A percentile compares a stretch with the other conserved stretches of the same genome.
These are phyloP conservation scores for Xylota segnis DNA, from an alignment of 2,888 invertebrate species.

Conservation along the genomic window DNA sequence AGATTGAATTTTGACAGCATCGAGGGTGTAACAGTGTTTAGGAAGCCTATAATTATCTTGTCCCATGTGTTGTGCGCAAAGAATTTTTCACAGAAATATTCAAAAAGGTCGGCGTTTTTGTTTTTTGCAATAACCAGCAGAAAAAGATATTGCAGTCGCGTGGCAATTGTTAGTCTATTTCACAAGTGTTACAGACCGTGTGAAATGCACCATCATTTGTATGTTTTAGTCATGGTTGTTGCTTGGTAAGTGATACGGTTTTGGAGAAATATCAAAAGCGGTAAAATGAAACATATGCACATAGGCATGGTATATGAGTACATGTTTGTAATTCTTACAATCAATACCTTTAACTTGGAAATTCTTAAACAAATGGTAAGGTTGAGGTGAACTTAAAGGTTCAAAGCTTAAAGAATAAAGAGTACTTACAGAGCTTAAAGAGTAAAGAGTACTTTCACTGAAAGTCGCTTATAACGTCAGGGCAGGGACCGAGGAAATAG, in stretches of 20 bases:
- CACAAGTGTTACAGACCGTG: slow-evolving; percentile 73
- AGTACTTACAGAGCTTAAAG: too few species aligned
- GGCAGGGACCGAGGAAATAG: too few species aligned
- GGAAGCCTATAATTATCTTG: slow-evolving; percentile 80
- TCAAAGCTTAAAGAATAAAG: too few species aligned
- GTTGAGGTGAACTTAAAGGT: too few species aligned
- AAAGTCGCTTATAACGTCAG: too few species aligned
- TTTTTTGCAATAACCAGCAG: slow-evolving; percentile 49
- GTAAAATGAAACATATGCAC: background rate
- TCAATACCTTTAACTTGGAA: too few species aligned
- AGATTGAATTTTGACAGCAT: slow-evolving; percentile 60
- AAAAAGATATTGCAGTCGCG: slow-evolving; percentile 81
- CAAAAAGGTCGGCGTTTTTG: slow-evolving; percentile 21
- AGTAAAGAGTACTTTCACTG: too few species aligned
- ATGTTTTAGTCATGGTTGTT: slow-evolving; percentile 82
- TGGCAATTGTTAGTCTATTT: slow-evolving; percentile 80
- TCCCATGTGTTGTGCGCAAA: slow-evolving; percentile 59
- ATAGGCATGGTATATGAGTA: too few species aligned
- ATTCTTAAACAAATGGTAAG: too few species aligned
- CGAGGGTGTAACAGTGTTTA: slow-evolving; percentile 82
- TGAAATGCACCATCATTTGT: slow-evolving; percentile 82
- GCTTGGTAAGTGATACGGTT: background rate
- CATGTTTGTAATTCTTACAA: too few species aligned
- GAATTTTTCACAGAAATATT: slow-evolving; percentile 78
- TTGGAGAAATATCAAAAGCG: background rate